Evolutionary conservation across 2,888 invertebrate species (phyloP).

Genomic region (Trypoxylon attenuatum): DNA sequence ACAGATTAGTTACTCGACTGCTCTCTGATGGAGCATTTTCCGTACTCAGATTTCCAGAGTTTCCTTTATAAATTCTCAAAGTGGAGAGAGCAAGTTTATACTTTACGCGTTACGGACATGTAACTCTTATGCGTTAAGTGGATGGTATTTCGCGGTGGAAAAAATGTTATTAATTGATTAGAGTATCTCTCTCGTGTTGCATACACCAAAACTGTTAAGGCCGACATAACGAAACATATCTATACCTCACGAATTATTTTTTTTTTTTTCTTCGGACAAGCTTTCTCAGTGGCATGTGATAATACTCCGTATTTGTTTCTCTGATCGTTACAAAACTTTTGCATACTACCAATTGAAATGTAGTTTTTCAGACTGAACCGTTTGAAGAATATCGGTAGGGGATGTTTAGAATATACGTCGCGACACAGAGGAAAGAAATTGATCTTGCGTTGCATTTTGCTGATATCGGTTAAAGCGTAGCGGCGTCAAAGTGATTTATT

Average conservation of each 20-base stretch:
- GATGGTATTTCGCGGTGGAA: constrained; percentile 40
- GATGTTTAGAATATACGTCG: constrained; percentile 29
- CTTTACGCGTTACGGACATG: constrained; percentile 13
- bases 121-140: constrained; percentile 43
- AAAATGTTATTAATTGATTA: constrained; percentile 21
- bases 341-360: constrained; percentile 16
- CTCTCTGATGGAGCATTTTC: constrained; percentile 57
- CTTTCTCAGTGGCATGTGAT: constrained; percentile 27
- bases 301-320: constrained; percentile 28
- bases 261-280: constrained; percentile 26
- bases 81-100: constrained; percentile 18
- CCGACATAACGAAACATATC: constrained; percentile 40
- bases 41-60: constrained; percentile 17
- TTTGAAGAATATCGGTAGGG: constrained; percentile 20
- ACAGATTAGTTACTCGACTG: constrained; percentile 66
- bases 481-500: constrained; percentile 26
- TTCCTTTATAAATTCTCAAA: constrained; percentile 26
- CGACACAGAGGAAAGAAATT: constrained; percentile 16
- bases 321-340: constrained; percentile 22
- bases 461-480: constrained; percentile 2
- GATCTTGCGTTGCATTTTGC: not conserved
- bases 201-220: constrained; percentile 32
- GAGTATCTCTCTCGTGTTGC: constrained; percentile 26
- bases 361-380: constrained; percentile 31
- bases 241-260: constrained; percentile 27